Evolutionary conservation across 2,113 vertebrate genomes (phyloP).

Genomic region (Psephotus haematonotus): DNA sequence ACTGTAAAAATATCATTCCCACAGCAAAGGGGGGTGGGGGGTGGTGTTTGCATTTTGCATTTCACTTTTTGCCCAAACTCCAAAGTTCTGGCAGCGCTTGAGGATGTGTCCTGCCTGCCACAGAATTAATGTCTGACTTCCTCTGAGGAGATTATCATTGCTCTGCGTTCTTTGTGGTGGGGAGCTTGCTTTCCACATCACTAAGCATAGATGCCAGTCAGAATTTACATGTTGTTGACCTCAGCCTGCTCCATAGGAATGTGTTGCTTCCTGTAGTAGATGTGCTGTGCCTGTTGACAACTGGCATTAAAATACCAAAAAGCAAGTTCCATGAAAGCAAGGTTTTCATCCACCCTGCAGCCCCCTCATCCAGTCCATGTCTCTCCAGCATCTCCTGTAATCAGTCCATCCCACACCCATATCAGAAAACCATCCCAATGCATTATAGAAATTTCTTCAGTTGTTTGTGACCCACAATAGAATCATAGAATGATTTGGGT

Average conservation of each 20-base stretch:
- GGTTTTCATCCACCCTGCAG: not conserved
- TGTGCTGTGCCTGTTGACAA: not conserved
- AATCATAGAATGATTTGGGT: not conserved
- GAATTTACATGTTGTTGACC: not conserved
- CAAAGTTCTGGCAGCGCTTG: not conserved
- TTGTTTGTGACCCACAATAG: not conserved
- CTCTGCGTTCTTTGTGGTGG: fast-evolving
- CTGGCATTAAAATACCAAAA: not conserved
- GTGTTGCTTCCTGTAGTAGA: not conserved
- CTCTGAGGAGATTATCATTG: not conserved
- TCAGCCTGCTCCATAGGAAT: not conserved
- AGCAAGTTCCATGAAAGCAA: not conserved
- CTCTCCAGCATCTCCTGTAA: not conserved
- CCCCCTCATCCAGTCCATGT: not conserved
- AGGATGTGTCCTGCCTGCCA: not conserved
- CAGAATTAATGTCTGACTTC: not conserved
- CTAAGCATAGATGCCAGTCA: not conserved
- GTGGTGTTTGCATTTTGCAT: not conserved
- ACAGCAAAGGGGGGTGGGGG: not conserved
- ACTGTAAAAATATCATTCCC: not conserved
- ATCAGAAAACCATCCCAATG: not conserved
- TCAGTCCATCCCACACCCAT: not conserved
- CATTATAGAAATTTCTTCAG: not conserved
- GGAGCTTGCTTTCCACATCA: not conserved
- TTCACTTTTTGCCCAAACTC: not conserved